A percentile compares a stretch with the other conserved stretches of the same genome.
phyloP scores from a whole-genome alignment of 2,113 vertebrate species.

The Rhynchomys soricoides region DNA sequence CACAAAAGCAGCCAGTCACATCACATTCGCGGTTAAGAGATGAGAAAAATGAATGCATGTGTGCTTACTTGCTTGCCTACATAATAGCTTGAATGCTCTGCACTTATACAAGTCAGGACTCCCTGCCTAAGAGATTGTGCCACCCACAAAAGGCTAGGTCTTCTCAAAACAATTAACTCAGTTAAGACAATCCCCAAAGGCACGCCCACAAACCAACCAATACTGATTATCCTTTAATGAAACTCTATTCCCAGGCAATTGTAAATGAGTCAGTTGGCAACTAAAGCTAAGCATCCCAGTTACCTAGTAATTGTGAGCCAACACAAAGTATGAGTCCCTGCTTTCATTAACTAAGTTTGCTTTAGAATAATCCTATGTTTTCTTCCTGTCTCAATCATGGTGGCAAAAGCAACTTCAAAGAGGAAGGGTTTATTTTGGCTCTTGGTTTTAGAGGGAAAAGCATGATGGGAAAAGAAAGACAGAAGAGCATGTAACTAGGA shows the following conservation, averaged over 20 bases:
- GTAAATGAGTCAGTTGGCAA: not conserved
- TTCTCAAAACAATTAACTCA: not conserved
- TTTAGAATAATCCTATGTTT: not conserved
- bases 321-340: not conserved
- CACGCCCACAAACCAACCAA: not conserved
- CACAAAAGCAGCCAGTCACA: not conserved
- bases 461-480: not conserved
- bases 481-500: not conserved
- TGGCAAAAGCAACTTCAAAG: not conserved
- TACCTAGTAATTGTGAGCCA: not conserved
- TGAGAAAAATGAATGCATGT: not conserved
- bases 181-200: not conserved
- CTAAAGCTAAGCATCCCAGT: not conserved
- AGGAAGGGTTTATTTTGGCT: not conserved
- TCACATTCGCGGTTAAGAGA: not conserved
- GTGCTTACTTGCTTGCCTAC: not conserved
- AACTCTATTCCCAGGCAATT: not conserved
- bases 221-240: not conserved
- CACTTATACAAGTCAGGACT: not conserved
- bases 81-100: not conserved
- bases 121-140: not conserved
- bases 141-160: not conserved
- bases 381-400: not conserved
- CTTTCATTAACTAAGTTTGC: not conserved
- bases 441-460: not conserved